Evolutionary conservation across 2,797 vertebrate genomes (phyloP).

Genomic region (Mallotus villosus): DNA sequence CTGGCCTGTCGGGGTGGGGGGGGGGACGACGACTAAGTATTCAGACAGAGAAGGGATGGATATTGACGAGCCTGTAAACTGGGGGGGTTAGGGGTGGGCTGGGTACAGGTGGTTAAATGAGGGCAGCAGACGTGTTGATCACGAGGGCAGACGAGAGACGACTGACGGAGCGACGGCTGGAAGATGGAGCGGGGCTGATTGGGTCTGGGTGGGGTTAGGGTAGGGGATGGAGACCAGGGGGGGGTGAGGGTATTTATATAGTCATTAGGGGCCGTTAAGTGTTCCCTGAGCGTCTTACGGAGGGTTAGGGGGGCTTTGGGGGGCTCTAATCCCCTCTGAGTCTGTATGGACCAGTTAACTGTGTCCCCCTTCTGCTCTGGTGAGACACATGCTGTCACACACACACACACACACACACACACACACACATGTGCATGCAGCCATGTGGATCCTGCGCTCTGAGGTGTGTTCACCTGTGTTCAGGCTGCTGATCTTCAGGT

Average conservation of each 20-base stretch:
- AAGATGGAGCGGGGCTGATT: constrained; percentile 11
- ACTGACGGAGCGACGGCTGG: neutral
- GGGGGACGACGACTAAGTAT: no score
- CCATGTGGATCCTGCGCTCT: neutral
- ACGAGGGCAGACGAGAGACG: constrained; percentile 35
- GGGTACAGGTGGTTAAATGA: neutral
- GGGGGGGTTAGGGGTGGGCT: neutral
- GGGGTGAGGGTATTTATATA: constrained; percentile 46
- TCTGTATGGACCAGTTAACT: constrained; percentile 56
- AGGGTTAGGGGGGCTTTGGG: constrained; percentile 48
- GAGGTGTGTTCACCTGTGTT: neutral
- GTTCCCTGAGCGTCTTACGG: constrained; percentile 36
- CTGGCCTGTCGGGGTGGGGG: neutral
- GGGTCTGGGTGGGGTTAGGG: neutral
- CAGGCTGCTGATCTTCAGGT: neutral
- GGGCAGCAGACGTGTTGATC: neutral
- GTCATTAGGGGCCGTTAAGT: constrained; percentile 49
- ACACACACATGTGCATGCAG: neutral
- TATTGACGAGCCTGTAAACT: no score
- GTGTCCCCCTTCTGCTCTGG: constrained; percentile 17
- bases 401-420: neutral
- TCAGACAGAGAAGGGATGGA: no score
- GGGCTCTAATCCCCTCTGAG: constrained; percentile 58
- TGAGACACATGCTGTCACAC: neutral
- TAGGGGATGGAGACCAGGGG: neutral